Evolutionary conservation across 2,113 vertebrate genomes (phyloP), one percentile per base, ranked within the genome.

Genomic region (Trematomus loennbergii): DNA sequence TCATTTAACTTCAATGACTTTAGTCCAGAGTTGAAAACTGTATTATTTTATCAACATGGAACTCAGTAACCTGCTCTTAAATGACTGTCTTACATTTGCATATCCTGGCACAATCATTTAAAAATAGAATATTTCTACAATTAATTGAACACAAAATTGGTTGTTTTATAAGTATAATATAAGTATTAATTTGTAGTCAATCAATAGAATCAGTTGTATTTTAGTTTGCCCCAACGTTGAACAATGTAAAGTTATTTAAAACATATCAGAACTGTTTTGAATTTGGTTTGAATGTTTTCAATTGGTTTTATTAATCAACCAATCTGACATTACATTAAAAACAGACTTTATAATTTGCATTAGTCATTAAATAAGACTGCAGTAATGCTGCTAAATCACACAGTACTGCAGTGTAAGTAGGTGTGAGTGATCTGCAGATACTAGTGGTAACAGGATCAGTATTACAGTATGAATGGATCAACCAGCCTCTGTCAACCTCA

Each of bases 401-500:
- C 7, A 25, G 70, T 18, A 11, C 60, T 71, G 72, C 76, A 53
- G 84, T 55, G 81, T 90, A 86, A 88, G 88, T 84, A 72, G 77
- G 83, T 83, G 79, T 76, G 87, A 83, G 83, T 60, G 89, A 91
- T 91, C 90, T 86, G 86, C 72, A 76, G 88, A 83, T 63, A 68
- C 85, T 73, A 43, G 73, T 84, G 81, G 79, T 93, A 94, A 94
- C 93, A 89, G 89, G 93, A 94, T 94, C 89, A 92, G 91, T 84
- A 81, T 91, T 91, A 92, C 79, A 88, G 84, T 88, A 88, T 87
- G 88, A 92, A 87, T 93, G 93, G 93, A 93, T 94, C 90, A 92
- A 89, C 73, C 88, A 52, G 89, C 84, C 72, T 82, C 90, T 87
- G 92, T 89, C 90, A 89, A 84, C 84, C 89, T 87, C 87, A 88